Base-by-base conservation (phyloP, 1,140 invertebrate genomes). In the Drosophila auraria region DNA sequence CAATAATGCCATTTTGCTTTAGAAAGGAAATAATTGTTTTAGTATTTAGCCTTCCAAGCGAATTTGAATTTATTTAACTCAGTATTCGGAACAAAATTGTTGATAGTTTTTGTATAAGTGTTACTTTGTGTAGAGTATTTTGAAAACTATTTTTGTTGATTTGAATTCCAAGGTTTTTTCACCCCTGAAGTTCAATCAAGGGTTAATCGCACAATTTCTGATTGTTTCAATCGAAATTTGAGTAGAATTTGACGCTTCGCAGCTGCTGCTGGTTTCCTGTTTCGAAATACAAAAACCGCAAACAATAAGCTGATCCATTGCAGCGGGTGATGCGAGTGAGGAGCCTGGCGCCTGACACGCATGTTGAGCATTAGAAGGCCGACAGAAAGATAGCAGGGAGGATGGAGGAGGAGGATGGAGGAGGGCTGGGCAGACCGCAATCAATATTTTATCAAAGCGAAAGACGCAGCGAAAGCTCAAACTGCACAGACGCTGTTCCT, bases 381-480 rank as follows among this genome's bases (percentile, higher is more conserved):
- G 49, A 36, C 25, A 5, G 49, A 33, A 12, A 36, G 5, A 1
- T 2, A n/a, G 47, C 1, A 20, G 25, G 25, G 30, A 9, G 30
- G 8, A 8, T 33, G 30, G 30, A 33, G 23, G 23, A 7, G 25
- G 8, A 4, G n/a, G 27, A 3, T 15, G 38, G 25, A 4, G 51
- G 54, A 72, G 38, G 62, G 60, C 63, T 58, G 66, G 50, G 56
- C 60, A 84, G 66, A 84, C 78, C 86, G 70, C 86, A 90, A 89
- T 89, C 84, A 89, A 89, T 90, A 84, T 89, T 89, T 89, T 79
- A 89, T 90, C 86, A 89, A 89, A 89, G 51, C 76, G 65, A 76
- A 77, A 59, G 78, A 64, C 65, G 54, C 63, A 60, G 49, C 36
- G 38, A 72, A 78, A 61, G 64, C 75, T 70, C 40, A 62, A 70